A percentile compares a stretch with the other conserved stretches of the same genome.
phyloP scores from a whole-genome alignment of 2,113 vertebrate species.

The Equus przewalskii region DNA sequence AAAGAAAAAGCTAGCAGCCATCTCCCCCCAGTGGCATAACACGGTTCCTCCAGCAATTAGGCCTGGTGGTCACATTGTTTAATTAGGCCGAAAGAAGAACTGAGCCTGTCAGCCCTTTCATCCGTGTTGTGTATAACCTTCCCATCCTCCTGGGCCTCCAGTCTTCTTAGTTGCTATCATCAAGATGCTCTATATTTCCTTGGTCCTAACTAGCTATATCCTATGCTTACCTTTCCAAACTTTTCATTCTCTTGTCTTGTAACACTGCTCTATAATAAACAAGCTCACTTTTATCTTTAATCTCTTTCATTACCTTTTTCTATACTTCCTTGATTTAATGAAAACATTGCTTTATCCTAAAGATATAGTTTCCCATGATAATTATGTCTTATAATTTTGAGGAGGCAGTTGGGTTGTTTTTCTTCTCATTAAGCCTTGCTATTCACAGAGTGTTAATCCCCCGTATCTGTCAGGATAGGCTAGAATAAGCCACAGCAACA shows the following conservation, averaged over 20 bases:
- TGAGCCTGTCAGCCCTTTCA: rapidly evolving
- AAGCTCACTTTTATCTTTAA: background rate
- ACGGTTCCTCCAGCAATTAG: background rate
- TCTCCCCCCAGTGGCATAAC: background rate
- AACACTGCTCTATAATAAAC: background rate
- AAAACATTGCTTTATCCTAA: constrained; percentile 20
- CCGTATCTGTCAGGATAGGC: background rate
- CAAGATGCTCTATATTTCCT: background rate
- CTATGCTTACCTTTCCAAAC: background rate
- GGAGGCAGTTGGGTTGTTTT: background rate
- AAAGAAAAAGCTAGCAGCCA: background rate
- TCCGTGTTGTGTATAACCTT: rapidly evolving
- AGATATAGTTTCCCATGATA: background rate
- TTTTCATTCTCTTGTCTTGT: background rate
- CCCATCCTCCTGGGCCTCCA: background rate
- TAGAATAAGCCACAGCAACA: background rate
- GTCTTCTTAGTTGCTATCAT: background rate
- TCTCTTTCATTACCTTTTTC: background rate
- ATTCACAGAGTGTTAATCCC: background rate
- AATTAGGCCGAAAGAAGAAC: background rate
- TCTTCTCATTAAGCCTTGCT: background rate
- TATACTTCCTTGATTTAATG: background rate
- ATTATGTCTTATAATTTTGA: background rate
- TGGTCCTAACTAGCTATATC: background rate
- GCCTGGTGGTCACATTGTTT: background rate